Conservation (phyloP, 2,888 invertebrate genomes). For the Criorhina ranunculi region DNA sequence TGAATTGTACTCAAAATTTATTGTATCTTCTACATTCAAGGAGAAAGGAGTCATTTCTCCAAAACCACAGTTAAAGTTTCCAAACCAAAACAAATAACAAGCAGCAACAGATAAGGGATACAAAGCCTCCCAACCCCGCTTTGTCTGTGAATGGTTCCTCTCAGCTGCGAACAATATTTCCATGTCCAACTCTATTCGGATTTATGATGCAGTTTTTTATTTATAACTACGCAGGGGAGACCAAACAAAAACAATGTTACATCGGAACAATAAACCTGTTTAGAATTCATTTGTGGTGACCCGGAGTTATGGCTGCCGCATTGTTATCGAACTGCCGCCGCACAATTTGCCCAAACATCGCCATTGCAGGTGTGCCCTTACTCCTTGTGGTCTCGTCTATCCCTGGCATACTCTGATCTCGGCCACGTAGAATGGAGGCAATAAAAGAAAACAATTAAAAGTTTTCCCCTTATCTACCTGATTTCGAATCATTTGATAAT, state of each 20-base stretch:
- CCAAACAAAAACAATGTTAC: conserved; percentile 11
- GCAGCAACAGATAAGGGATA: background rate
- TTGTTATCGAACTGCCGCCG: conserved; percentile 64
- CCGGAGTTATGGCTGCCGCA: conserved; percentile 64
- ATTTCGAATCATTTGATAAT: conserved; percentile 73
- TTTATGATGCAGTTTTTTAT: conserved; percentile 34
- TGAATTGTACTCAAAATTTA: too few species aligned
- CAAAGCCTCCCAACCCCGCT: background rate
- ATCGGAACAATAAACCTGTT: conserved; percentile 58
- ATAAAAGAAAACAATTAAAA: conserved; percentile 75
- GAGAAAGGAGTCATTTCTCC: too few species aligned
- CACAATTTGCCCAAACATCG: conserved; percentile 54
- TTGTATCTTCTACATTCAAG: too few species aligned
- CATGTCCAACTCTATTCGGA: conserved; percentile 12
- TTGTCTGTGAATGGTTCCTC: conserved; percentile 2
- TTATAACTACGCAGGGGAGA: conserved; percentile 18
- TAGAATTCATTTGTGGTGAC: conserved; percentile 68
- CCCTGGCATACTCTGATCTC: background rate
- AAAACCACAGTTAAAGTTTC: too few species aligned
- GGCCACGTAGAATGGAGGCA: conserved; percentile 54
- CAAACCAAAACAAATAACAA: background rate
- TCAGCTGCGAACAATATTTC: conserved; percentile 35
- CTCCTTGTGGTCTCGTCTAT: conserved; percentile 4
- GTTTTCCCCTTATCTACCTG: conserved; percentile 72
- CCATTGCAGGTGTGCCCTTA: conserved; percentile 55